These are phyloP conservation scores for Mandrillus leucophaeus DNA, from an alignment of 2,113 vertebrate genomes.

Conservation along the genomic window DNA sequence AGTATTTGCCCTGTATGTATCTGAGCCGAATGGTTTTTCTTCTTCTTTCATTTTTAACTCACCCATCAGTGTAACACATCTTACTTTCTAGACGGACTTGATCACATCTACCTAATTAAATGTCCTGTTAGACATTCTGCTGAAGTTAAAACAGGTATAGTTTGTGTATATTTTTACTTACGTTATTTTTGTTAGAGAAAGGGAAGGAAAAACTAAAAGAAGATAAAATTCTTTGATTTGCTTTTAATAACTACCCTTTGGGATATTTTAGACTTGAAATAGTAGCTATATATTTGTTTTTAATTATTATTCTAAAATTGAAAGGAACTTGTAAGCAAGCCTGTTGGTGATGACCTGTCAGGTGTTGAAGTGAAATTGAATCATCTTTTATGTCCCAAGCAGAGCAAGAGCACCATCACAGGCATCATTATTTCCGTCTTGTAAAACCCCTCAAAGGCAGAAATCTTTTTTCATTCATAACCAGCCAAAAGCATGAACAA, in stretches of 20 bases:
- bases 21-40: neutral
- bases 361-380: neutral
- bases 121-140: neutral
- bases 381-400: neutral
- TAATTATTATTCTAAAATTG: conserved; percentile 10
- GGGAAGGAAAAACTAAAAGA: neutral
- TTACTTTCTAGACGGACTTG: neutral
- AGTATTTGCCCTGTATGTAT: accelerated
- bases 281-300: conserved; percentile 22
- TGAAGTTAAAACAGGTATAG: conserved; percentile 14
- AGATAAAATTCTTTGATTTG: neutral
- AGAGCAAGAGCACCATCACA: neutral
- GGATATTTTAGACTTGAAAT: conserved; percentile 37
- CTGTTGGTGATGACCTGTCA: neutral
- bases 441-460: neutral
- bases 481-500: neutral
- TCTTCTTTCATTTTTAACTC: neutral
- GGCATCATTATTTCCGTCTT: neutral
- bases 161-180: conserved; percentile 5
- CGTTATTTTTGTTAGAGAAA: neutral
- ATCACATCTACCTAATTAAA: neutral
- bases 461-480: neutral
- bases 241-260: neutral
- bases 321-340: neutral
- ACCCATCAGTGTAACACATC: neutral